phyloP scores from a whole-genome alignment of 2,797 vertebrate species.

The Capromys pilorides region DNA sequence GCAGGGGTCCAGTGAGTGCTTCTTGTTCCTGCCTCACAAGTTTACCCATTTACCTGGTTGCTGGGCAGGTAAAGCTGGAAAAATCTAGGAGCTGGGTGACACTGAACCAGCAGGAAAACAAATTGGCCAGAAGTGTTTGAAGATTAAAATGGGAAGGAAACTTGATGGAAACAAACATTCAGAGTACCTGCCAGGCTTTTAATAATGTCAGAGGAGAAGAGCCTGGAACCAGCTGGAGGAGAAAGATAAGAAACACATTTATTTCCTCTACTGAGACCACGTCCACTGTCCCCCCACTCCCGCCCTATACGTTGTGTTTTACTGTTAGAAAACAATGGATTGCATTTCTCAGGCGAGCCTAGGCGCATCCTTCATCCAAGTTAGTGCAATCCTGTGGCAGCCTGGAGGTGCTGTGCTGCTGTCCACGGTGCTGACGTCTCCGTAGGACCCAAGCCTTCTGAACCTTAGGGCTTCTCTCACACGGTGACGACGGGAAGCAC shows the following conservation, averaged over 20 bases:
- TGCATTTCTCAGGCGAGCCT: conserved; percentile 5
- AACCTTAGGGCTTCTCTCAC: neutral
- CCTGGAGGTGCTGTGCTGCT: neutral
- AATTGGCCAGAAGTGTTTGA: conserved; percentile 57
- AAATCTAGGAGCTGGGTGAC: conserved; percentile 44
- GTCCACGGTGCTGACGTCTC: conserved; percentile 32
- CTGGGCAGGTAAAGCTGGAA: conserved; percentile 21
- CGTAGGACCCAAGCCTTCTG: neutral
- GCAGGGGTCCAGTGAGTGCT: neutral
- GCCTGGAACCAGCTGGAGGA: conserved; percentile 67
- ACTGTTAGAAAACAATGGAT: conserved; percentile 59
- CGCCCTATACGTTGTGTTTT: conserved; percentile 56
- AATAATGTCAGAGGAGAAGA: conserved; percentile 74
- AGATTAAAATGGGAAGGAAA: conserved; percentile 67
- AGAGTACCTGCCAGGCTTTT: conserved; percentile 73
- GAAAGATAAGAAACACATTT: conserved; percentile 80
- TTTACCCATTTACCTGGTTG: conserved; percentile 47
- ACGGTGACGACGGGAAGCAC: neutral
- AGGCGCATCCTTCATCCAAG: neutral
- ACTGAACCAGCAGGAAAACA: conserved; percentile 26
- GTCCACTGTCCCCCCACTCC: neutral
- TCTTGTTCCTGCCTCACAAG: neutral
- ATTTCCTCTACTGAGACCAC: conserved; percentile 52
- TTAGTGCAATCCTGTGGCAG: neutral
- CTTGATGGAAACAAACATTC: conserved; percentile 71